Evolutionary conservation across 2,888 invertebrate species (phyloP), one percentile per base, ranked within the genome.

Genomic region (Drosophila lacicola): DNA sequence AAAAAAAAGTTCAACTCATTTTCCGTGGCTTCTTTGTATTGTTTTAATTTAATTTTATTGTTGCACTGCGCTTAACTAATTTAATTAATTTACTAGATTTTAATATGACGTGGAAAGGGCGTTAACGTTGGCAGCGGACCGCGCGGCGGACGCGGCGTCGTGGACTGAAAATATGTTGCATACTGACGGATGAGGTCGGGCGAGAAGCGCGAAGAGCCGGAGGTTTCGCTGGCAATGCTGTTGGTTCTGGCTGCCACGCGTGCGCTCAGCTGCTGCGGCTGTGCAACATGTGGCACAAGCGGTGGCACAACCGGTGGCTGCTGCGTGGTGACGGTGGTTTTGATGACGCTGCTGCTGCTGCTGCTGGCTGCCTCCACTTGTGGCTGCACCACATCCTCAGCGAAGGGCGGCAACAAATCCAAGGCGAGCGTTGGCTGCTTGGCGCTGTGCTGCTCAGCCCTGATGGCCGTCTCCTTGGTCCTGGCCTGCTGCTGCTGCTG

Each of bases 101-200:
- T 88, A 39, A 80, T 45, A 54, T 78, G 61, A 25, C 60, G 75
- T 5, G 90, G 90, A 65, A 90, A 90, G 33, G 90, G 90, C 25
- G 90, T 90, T 60, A 90, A 69, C 2, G 90, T 90, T 21, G 90
- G 90, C 71, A 90, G 67, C 2, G 82, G 80, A 37, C 89, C 90
- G 9, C 87, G 89, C 0, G 73, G 71, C 33, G 90, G 90, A 8
- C 74, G 87, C 11, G 56, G 67, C 19, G 89, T 89, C 34, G 78
- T 87, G 8, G 65, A 71, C 56, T 88, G 84, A 25, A 82, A 90
- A 55, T 89, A 83, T 42, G 74, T 71, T 25, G 81, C 72, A 63
- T 81, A 86, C 21, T 84, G 79, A 19, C 87, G 64, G 21, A 74
- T 70, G 21, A 79, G 71, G 14, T 55, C 70, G 8, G 70, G 29